Conservation (phyloP, 2,113 vertebrate genomes). For the Rissa tridactyla region DNA sequence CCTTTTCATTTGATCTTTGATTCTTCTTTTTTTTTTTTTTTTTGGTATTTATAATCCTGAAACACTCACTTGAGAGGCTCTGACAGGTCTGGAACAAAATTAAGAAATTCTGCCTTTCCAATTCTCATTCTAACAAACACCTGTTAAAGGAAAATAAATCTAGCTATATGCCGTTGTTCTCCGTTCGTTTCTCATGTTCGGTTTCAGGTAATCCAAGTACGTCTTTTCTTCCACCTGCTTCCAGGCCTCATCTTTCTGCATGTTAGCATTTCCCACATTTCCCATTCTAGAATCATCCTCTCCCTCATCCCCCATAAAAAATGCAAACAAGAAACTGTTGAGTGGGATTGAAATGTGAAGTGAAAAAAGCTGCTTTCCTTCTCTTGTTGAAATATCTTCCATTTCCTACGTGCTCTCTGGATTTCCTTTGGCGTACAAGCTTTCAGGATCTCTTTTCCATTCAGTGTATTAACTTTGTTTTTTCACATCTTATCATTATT, state of each 20-base stretch:
- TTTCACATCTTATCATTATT: conserved; percentile 18
- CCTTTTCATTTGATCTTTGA: neutral
- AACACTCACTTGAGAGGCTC: neutral
- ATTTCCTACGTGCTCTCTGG: neutral
- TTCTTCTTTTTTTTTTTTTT: neutral
- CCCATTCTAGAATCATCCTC: neutral
- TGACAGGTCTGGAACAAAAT: conserved; percentile 22
- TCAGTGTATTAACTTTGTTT: conserved; percentile 1
- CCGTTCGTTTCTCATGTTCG: neutral
- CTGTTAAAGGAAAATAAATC: conserved; percentile 46
- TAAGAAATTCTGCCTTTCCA: neutral
- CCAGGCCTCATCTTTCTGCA: neutral
- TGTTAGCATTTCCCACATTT: conserved; percentile 8
- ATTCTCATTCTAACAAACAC: conserved; percentile 18
- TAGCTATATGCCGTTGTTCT: neutral
- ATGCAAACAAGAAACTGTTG: neutral
- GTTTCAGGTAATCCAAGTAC: conserved; percentile 40
- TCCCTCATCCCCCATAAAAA: neutral
- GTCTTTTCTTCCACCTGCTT: conserved; percentile 38
- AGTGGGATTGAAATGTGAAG: neutral
- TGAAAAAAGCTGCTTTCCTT: neutral
- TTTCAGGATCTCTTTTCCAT: conserved; percentile 6
- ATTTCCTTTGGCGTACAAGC: neutral
- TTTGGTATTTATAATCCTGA: neutral
- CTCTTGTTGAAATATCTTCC: neutral